phyloP scores from a whole-genome alignment of 2,113 vertebrate species.

The Geococcyx californianus region DNA sequence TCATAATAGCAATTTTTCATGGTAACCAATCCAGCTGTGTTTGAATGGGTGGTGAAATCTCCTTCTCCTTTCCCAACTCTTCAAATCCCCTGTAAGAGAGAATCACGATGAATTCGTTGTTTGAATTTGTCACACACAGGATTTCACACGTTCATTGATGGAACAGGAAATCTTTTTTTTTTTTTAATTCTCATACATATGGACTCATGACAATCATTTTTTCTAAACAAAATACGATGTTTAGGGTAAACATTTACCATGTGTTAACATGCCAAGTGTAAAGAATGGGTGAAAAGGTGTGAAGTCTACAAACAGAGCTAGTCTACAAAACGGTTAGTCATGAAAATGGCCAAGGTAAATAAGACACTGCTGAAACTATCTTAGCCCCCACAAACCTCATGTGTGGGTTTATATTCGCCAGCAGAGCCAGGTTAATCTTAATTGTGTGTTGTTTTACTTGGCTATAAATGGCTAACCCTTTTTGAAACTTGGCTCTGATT shows the following conservation, averaged over 20 bases:
- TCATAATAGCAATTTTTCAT: not conserved
- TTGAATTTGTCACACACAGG: not conserved
- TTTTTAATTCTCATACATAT: not conserved
- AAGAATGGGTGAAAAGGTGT: constrained; percentile 60
- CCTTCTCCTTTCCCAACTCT: not conserved
- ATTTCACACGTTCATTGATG: not conserved
- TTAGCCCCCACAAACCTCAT: not conserved
- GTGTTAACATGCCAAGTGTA: constrained; percentile 29
- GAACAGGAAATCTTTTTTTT: not conserved
- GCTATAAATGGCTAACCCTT: not conserved
- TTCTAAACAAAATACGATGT: not conserved
- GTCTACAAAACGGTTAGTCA: not conserved
- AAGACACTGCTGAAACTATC: constrained; percentile 16
- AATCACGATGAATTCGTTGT: not conserved
- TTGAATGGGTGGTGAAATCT: not conserved
- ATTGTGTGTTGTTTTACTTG: constrained; percentile 46
- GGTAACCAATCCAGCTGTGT: not conserved
- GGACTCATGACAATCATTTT: constrained; percentile 23
- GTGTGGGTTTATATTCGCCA: not conserved
- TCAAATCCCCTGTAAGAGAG: not conserved
- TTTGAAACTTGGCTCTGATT: not conserved
- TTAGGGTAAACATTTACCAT: constrained; percentile 16
- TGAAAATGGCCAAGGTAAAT: constrained; percentile 57
- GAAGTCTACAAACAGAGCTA: constrained; percentile 48
- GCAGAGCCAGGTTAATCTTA: constrained; percentile 19